Evolutionary conservation across 2,113 vertebrate genomes (phyloP).

Genomic region (Lepus americanus): DNA sequence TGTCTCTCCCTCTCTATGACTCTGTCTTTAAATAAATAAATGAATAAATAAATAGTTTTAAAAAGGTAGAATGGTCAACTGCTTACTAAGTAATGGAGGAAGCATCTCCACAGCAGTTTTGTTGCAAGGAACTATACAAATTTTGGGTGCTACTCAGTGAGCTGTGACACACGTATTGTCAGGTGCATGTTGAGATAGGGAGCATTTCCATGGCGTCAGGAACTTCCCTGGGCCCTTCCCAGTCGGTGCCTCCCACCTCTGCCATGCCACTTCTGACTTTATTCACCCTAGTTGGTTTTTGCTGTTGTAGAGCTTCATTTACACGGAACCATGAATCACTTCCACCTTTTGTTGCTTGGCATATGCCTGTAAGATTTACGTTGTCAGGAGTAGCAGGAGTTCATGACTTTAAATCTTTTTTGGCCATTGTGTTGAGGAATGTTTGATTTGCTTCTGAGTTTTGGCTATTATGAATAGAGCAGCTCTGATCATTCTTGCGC

Average conservation of each 20-base stretch:
- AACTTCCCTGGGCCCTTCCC: neutral
- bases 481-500: neutral
- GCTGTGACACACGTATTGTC: neutral
- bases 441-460: slow-evolving; percentile 23
- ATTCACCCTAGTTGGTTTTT: neutral
- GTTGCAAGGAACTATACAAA: neutral
- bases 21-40: no score
- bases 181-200: neutral
- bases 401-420: slow-evolving; percentile 33
- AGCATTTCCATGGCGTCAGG: neutral
- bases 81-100: no score
- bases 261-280: neutral
- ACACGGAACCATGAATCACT: neutral
- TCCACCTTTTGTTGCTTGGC: neutral
- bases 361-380: neutral
- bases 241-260: neutral
- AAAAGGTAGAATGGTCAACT: no score
- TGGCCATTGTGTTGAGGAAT: neutral
- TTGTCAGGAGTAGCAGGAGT: neutral
- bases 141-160: neutral
- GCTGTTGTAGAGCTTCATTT: neutral
- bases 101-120: no score
- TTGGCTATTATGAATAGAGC: neutral
- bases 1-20: no score
- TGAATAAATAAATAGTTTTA: no score